Evolutionary conservation across 2,888 invertebrate genomes (phyloP).

Genomic region (Leucoptera coffeella): DNA sequence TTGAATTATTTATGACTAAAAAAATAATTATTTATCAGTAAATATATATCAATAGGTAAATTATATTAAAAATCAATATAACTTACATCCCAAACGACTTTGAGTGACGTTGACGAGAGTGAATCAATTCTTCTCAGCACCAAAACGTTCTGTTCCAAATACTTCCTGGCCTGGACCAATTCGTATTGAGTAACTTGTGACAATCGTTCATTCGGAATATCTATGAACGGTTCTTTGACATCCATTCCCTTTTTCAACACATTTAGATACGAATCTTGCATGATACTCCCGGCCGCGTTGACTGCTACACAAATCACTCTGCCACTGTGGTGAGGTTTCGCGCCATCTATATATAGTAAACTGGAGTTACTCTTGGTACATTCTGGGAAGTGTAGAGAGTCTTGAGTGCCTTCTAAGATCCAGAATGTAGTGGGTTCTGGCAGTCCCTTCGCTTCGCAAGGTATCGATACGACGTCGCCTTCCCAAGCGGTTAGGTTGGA

Average conservation of each 20-base stretch:
- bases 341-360: conserved; percentile 38
- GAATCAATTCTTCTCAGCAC: conserved; percentile 62
- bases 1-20: conserved; percentile 2
- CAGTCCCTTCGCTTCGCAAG: conserved; percentile 87
- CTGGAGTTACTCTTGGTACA: conserved; percentile 44
- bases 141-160: conserved; percentile 74
- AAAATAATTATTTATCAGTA: not conserved
- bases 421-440: conserved; percentile 93
- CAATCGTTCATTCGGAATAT: conserved; percentile 25
- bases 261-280: conserved; percentile 44
- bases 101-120: conserved; percentile 69
- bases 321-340: conserved; percentile 35
- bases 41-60: not conserved
- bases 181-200: conserved; percentile 64
- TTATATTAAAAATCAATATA: too few relatives aligned
- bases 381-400: conserved; percentile 51
- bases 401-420: conserved; percentile 87
- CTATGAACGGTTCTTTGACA: conserved; percentile 21
- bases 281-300: conserved; percentile 43
- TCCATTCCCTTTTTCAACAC: conserved; percentile 37
- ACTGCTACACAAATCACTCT: conserved; percentile 46
- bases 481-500: conserved; percentile 83
- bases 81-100: conserved; percentile 77
- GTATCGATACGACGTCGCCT: conserved; percentile 83
- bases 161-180: conserved; percentile 70